Base-by-base conservation (phyloP, 2,888 invertebrate genomes). In the Chalcosyrphus nemorum region DNA sequence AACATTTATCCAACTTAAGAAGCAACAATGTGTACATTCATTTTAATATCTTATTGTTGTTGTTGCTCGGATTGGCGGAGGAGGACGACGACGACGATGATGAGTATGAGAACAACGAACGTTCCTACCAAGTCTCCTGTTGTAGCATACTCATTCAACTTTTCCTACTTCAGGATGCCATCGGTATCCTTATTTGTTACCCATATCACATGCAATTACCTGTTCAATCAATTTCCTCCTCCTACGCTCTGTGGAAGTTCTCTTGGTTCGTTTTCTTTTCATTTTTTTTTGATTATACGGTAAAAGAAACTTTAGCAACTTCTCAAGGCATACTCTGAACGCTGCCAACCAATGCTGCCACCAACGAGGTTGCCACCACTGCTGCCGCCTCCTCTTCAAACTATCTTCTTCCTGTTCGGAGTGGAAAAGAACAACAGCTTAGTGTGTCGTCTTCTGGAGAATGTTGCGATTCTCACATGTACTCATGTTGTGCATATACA, bases 161-260 rank as follows among this genome's bases (percentile, higher is more conserved):
- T 77, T 77, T 71, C 54, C 45, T 74, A 68, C 78, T 68, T 82
- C 82, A 84, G 82, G 82, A 84, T 84, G 80, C 78, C 84, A 80
- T 78, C 50, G 74, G 84, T 84, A 84, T 84, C 84, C 84, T 80
- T 84, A 84, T 84, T 84, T 84, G 84, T 84, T 80, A 84, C 84
- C 84, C 80, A 80, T 84, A 84, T 84, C 84, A 84, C 84, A 84
- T 80, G 74, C 84, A 84, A 84, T 84, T 84, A 84, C 84, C 80
- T 84, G 84, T 84, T 80, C 84, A 84, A 84, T 84, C 84, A 84
- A 84, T 84, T 84, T 84, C 80, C 84, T 75, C 57, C 57, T 74
- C 17, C 68, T 65, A 27, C 70, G 7, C 7, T 9, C 43, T 47
- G n/a, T 47, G 61, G 50, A 78, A 65, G 74, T 75, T 70, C 29